These are phyloP conservation scores for Acipenser transmontanus DNA, from an alignment of 2,797 vertebrate genomes.

Conservation along the genomic window DNA sequence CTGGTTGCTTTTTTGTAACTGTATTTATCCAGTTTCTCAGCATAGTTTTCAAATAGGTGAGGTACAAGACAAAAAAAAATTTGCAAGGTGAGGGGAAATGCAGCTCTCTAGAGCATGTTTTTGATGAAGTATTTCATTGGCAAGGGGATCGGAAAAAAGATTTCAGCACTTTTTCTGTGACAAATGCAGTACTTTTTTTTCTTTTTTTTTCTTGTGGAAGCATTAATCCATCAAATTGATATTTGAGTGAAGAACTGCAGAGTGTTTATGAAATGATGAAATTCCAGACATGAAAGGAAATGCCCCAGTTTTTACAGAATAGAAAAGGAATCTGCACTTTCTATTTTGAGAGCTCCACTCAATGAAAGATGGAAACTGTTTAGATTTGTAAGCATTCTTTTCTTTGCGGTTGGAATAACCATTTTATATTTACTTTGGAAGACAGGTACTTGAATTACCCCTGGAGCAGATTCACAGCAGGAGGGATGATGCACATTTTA, in stretches of 20 bases:
- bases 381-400: constrained; percentile 1
- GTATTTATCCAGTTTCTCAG: constrained; percentile 53
- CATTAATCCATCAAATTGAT: constrained; percentile 6
- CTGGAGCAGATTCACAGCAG: too few species aligned
- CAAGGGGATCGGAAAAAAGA: constrained; percentile 52
- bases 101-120: constrained; percentile 47
- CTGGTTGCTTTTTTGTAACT: constrained; percentile 47
- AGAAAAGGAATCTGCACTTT: constrained; percentile 6
- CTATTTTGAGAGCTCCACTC: constrained; percentile 3
- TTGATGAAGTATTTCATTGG: constrained; percentile 53
- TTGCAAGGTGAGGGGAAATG: constrained; percentile 32
- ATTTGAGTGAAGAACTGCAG: constrained; percentile 1
- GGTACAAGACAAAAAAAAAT: constrained; percentile 25
- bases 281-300: constrained; percentile 34
- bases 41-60: constrained; percentile 46
- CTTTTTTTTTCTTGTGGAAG: constrained; percentile 1
- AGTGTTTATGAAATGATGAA: constrained; percentile 1
- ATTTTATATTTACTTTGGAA: too few species aligned
- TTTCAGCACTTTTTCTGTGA: constrained; percentile 33
- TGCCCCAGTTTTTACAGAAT: constrained; percentile 11
- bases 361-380: background rate
- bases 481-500: too few species aligned
- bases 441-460: too few species aligned
- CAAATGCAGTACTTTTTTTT: background rate
- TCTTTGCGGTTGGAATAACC: background rate